These are phyloP conservation scores for Apotomis betuletana DNA, from an alignment of 2,888 invertebrate genomes.

Conservation along the genomic window DNA sequence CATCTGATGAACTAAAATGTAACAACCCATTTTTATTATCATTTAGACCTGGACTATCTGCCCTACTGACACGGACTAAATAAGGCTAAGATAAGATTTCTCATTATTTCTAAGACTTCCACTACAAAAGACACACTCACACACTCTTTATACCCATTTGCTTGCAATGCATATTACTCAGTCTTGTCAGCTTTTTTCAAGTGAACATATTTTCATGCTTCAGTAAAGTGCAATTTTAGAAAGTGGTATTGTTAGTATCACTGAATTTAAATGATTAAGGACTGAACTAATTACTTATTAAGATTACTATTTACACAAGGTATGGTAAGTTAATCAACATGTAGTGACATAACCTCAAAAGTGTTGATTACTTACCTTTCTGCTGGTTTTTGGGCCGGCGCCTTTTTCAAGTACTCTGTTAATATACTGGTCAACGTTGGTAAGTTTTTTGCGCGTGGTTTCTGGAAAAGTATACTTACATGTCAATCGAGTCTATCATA, in stretches of 20 bases:
- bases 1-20: slow-evolving; percentile 47
- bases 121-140: too few relatives aligned
- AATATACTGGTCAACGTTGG: slow-evolving; percentile 86
- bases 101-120: too few relatives aligned
- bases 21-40: neutral
- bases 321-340: neutral
- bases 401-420: slow-evolving; percentile 79
- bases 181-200: too few relatives aligned
- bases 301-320: neutral
- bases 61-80: too few relatives aligned
- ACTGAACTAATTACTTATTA: neutral
- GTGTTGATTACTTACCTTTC: slow-evolving; percentile 43
- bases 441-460: slow-evolving; percentile 84
- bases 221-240: too few relatives aligned
- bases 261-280: too few relatives aligned
- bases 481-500: neutral
- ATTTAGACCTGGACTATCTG: neutral
- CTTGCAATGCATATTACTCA: too few relatives aligned
- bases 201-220: too few relatives aligned
- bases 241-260: too few relatives aligned
- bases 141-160: too few relatives aligned
- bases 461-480: slow-evolving; percentile 76
- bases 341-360: slow-evolving; percentile 23
- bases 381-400: slow-evolving; percentile 37
- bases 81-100: too few relatives aligned